Evolutionary conservation across 2,113 vertebrate genomes (phyloP), one percentile per base, ranked within the genome.

Genomic region (Felis chaus): DNA sequence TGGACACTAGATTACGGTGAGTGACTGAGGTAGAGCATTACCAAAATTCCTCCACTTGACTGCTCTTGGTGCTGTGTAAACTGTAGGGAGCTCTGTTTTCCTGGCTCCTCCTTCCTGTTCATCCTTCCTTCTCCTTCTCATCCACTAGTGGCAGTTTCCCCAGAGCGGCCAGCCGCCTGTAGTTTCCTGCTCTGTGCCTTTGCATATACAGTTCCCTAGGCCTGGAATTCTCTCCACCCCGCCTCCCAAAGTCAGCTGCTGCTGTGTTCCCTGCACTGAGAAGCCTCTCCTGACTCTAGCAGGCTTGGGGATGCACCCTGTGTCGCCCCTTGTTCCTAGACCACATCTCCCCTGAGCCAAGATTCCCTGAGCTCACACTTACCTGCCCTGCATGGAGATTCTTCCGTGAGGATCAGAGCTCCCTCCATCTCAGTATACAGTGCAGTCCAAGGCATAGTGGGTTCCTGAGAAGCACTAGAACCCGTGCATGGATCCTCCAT

Each of bases 401-500:
- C 48, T 79, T 63, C 18, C 18, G 10, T 4, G 15, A 29, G 45
- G 66, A 31, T 76, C 0, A 66, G 8, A 84, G 19, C 7, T 27
- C 1, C 0, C n/a, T 41, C 82, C 36, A 4, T 55, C 55, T 86
- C 79, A 48, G 57, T n/a, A 36, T 11, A 25, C 1, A 0, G 25
- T 31, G 57, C 29, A 31, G 29, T 21, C 29, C 0, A 25, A 71
- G 66, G 53, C 39, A 10, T 3, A 29, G 29, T 27, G 81, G 41
- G 3, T 65, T 21, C 61, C 91, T 61, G 50, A 61, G 39, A 66
- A 68, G 21, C 2, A 0, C n/a, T 19, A 25, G 15, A 78, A 69
- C 25, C 27, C 36, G 33, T 18, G 19, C 63, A 89, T 41, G 10
- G 18, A 50, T 53, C 53, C 36, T 74, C 45, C 27, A 29, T 6